These are phyloP conservation scores for Pristionchus arcanus DNA, from an alignment of 2,888 invertebrate species.

Conservation along the genomic window DNA sequence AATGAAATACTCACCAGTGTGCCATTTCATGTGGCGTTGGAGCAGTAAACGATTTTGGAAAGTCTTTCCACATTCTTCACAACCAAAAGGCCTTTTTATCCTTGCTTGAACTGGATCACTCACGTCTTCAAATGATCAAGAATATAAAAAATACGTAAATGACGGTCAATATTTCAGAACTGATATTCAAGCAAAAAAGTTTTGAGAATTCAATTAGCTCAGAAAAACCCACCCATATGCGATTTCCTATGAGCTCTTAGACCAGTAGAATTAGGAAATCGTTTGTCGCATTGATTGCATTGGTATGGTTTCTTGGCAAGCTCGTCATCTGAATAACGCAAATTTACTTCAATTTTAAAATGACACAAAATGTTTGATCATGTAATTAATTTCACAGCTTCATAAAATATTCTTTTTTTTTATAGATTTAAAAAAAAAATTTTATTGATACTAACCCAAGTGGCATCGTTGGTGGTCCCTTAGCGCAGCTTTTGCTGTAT, in stretches of 20 bases:
- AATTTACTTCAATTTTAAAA: no score
- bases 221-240: no score
- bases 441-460: not conserved
- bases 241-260: no score
- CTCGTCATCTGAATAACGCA: no score
- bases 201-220: no score
- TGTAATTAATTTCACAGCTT: no score
- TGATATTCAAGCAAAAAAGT: no score
- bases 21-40: not conserved
- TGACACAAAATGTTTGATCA: no score
- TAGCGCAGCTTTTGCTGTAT: not conserved
- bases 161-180: no score
- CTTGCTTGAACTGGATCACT: not conserved
- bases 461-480: not conserved
- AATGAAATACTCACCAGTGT: not conserved
- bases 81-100: not conserved
- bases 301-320: not conserved
- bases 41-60: not conserved
- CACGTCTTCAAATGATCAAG: no score
- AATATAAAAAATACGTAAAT: no score
- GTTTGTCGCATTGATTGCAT: not conserved
- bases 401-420: not conserved
- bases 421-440: no score
- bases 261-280: not conserved
- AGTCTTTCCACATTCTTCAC: not conserved